Evolutionary conservation across 2,113 vertebrate genomes (phyloP), one percentile per base, ranked within the genome.

Genomic region (Lycaon pictus): DNA sequence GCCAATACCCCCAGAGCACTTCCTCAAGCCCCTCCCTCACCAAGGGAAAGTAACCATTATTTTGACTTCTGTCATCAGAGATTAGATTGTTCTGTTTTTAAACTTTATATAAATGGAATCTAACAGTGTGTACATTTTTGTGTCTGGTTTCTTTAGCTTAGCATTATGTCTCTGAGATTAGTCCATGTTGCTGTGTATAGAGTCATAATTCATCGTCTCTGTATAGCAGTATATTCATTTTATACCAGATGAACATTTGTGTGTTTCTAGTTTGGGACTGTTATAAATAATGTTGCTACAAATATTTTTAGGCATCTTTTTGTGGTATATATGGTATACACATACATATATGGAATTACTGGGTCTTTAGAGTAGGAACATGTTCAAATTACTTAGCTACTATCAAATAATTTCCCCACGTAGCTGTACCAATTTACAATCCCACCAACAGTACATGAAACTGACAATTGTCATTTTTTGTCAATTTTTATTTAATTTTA

Each of bases 1-100:
- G 27, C 19, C 19, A 63, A 29, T 20, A 71, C 23, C 4, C 56
- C 37, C 19, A 9, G 0, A 67, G 3, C 9, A 4, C 4, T 67
- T 6, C 32, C 5, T 17, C 7, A 37, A 6, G 3, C 0, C 1
- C 11, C 1, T 82, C 11, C 20, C 32, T 65, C 5, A 35, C 16
- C 43, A 69, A 91, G 20, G 1, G 7, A 55, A 92, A 95, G 35
- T 6, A n/a, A 77, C 17, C 10, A 77, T 56, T 56, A 27, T 62
- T 62, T 10, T 56, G 79, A 23, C 35, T 63, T 92, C 25, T n/a
- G 1, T 13, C 35, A 62, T 43, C 48, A 19, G 19, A 60, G 13
- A n/a, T 53, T 9, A n/a, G 11, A 71, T 63, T 71, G 58, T 58
- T 7, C 43, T 15, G 1, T 20, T 74, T 76, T n/a, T 87, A 5